Conservation (phyloP, 2,113 vertebrate genomes). For the Colossoma macropomum region DNA sequence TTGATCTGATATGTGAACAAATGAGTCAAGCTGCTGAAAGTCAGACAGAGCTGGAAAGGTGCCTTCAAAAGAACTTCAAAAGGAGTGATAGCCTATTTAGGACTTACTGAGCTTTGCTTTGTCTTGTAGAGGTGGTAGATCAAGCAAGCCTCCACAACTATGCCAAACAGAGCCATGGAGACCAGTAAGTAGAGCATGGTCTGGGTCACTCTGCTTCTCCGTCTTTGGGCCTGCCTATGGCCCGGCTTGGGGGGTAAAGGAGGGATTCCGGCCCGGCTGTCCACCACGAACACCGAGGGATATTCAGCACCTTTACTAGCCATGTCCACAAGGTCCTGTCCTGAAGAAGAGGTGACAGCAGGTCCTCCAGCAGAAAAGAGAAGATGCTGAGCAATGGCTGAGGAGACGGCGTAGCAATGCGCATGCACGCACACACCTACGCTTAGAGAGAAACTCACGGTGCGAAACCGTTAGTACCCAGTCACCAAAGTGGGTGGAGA, state of each 20-base stretch:
- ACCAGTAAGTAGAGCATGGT: conserved; percentile 73
- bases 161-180: conserved; percentile 64
- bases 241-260: conserved; percentile 60
- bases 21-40: neutral
- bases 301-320: conserved; percentile 15
- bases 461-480: neutral
- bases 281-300: conserved; percentile 78
- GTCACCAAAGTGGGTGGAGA: conserved; percentile 11
- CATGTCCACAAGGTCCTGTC: conserved; percentile 55
- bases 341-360: neutral
- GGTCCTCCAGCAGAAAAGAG: neutral
- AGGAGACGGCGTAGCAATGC: neutral
- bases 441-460: neutral
- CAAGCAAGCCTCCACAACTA: conserved; percentile 78
- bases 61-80: neutral
- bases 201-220: neutral
- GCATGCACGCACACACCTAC: conserved; percentile 5
- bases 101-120: conserved; percentile 51
- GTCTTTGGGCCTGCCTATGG: neutral
- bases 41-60: neutral
- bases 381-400: conserved; percentile 31
- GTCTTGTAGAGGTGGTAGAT: conserved; percentile 70
- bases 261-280: conserved; percentile 61
- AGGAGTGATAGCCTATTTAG: neutral
- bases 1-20: neutral